Percentiles rank a stretch among this genome's conserved stretches.
Conservation (phyloP, 2,797 vertebrate species). For the Eurystomus glaucurus region DNA sequence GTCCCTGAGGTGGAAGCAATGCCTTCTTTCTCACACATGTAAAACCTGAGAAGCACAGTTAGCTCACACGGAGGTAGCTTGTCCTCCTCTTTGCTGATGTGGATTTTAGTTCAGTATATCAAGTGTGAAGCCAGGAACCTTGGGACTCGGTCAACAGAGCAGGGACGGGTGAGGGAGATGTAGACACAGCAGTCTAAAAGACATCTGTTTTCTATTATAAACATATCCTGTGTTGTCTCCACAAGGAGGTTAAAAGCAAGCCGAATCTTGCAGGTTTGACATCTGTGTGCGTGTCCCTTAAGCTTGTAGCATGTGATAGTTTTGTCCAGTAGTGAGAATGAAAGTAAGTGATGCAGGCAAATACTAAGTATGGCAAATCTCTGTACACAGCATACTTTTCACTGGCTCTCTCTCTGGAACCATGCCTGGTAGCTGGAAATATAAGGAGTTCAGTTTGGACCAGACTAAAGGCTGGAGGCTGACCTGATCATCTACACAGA, state of each 20-base stretch:
- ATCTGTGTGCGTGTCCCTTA: background rate
- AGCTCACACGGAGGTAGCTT: background rate
- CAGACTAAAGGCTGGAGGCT: background rate
- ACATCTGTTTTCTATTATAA: background rate
- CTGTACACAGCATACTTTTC: background rate
- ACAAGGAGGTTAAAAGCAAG: slow-evolving; percentile 6
- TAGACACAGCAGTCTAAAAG: background rate
- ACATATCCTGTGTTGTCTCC: background rate
- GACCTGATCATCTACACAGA: background rate
- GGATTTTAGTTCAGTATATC: background rate
- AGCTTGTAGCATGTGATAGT: background rate
- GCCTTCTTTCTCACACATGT: background rate
- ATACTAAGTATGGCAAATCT: background rate
- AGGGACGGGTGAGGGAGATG: background rate
- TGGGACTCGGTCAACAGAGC: background rate
- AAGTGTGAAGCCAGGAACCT: background rate
- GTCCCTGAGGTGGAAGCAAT: background rate
- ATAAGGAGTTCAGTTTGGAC: background rate
- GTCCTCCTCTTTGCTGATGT: background rate
- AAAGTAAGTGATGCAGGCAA: background rate
- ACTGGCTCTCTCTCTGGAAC: background rate
- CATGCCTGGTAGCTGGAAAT: background rate
- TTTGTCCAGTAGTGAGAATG: background rate
- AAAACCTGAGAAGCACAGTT: background rate
- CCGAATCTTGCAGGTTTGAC: background rate